Conservation (phyloP, 2,113 vertebrate species). For the Lagopus muta region DNA sequence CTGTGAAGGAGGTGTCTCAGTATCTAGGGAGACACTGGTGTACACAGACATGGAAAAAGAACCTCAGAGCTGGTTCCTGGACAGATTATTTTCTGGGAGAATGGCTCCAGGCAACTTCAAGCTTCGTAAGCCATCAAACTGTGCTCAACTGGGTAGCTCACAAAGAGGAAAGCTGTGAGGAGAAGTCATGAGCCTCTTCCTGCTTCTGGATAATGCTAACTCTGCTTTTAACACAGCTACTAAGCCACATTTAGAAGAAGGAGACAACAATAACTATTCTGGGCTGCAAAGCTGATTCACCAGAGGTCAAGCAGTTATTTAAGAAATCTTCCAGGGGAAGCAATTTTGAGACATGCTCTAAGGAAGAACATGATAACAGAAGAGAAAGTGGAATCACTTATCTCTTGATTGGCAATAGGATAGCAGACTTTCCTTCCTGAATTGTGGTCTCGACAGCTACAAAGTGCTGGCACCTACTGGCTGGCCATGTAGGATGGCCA, state of each 20-base stretch:
- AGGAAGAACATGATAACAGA: background rate
- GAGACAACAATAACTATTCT: background rate
- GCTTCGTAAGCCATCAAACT: background rate
- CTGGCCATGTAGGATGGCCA: background rate
- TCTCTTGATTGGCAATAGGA: background rate
- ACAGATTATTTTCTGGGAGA: conserved; percentile 21
- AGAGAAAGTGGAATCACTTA: background rate
- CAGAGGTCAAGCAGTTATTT: background rate
- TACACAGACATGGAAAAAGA: background rate
- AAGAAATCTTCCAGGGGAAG: background rate
- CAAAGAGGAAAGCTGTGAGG: background rate
- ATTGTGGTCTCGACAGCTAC: background rate
- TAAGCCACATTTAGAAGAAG: background rate
- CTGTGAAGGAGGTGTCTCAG: conserved; percentile 53
- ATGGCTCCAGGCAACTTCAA: conserved; percentile 27
- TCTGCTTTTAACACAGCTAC: background rate
- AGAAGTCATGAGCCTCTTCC: background rate
- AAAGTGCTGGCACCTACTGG: background rate
- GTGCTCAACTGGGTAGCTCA: background rate
- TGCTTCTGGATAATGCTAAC: background rate
- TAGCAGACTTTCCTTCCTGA: background rate
- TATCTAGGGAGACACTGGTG: conserved; percentile 29
- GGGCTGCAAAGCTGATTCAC: background rate
- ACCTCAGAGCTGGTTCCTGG: background rate
- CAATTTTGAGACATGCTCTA: background rate